phyloP scores from a whole-genome alignment of 37 sponge, comb jelly and placozoan genomes.

The Theonella swinhoei region DNA sequence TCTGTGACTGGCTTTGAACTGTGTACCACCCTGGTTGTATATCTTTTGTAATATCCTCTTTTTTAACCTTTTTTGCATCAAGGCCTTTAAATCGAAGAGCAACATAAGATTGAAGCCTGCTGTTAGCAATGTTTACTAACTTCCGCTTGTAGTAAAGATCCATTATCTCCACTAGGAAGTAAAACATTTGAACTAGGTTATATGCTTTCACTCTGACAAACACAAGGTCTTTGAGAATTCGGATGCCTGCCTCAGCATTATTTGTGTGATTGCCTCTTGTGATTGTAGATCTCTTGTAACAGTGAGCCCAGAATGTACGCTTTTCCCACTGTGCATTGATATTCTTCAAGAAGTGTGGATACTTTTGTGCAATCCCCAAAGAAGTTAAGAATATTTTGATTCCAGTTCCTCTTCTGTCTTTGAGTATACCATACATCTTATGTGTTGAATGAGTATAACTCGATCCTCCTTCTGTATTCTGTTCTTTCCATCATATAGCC shows the following conservation, averaged over 20 bases:
- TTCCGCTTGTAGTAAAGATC: conserved; percentile 28
- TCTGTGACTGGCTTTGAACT: conserved; percentile 2
- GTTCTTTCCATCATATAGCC: conserved; percentile 29
- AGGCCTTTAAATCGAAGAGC: conserved; percentile 3
- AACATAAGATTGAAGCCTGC: background rate
- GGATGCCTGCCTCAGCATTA: conserved; percentile 22
- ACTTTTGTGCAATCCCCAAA: background rate
- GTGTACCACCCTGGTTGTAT: background rate
- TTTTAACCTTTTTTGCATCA: background rate
- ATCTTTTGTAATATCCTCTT: background rate
- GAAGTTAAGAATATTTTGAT: background rate
- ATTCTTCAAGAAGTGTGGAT: conserved; percentile 3
- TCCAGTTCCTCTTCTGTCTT: background rate
- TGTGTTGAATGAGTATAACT: background rate
- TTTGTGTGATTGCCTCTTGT: conserved; percentile 27
- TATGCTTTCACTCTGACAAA: conserved; percentile 28
- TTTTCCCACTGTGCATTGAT: background rate
- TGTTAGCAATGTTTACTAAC: conserved; percentile 1
- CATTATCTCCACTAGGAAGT: conserved; percentile 8
- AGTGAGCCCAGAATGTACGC: conserved; percentile 3
- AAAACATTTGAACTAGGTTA: conserved; percentile 13
- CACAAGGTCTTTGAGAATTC: conserved; percentile 9
- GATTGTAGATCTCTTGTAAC: background rate
- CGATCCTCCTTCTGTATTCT: conserved; percentile 10
- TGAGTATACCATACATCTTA: background rate